Evolutionary conservation across 2,888 invertebrate genomes (phyloP), one percentile per base, ranked within the genome.

Genomic region (Pteria penguin): DNA sequence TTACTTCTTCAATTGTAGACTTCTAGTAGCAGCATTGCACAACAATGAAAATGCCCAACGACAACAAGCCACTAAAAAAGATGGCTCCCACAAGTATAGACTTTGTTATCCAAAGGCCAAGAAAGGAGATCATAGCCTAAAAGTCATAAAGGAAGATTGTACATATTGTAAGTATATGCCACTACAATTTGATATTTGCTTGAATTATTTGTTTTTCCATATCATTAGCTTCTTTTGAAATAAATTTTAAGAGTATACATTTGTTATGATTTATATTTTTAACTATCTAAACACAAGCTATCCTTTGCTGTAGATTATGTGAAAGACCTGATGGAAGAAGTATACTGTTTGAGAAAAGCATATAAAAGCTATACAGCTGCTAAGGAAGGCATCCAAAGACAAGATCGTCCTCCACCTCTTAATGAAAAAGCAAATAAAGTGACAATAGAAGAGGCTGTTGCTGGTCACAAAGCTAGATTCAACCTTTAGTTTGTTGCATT

Each of bases 91-190:
- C 4, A n/a, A 26, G 24, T 69, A 58, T 26, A 33, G 32, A 3
- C 18, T 71, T 4, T 61, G 22, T 4, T 71, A 29, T 71, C 70
- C 62, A 31, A 71, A 71, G 31, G 32, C 26, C 24, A 52, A 45
- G 4, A 29, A 54, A 22, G 71, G 63, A 24, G 71, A 55, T 8
- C 45, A 45, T 45, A 14, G 45, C 45, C 45, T 45, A 8, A 45
- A 45, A 45, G 45, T 45, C 45, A 45, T 45, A 8, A 45, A 45
- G 45, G 45, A 45, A 45, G 45, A 18, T 18, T 45, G 45, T 45
- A 45, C 45, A 45, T 45, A 45, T 45, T 8, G 45, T 45, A 45
- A 45, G 45, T 8, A 14, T n/a, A n/a, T n/a, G n/a, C n/a, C n/a
- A n/a, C n/a, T n/a, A n/a, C n/a, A n/a, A n/a, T n/a, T n/a, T n/a